Evolutionary conservation across 2,113 vertebrate genomes (phyloP).

Genomic region (Pteropus alecto): DNA sequence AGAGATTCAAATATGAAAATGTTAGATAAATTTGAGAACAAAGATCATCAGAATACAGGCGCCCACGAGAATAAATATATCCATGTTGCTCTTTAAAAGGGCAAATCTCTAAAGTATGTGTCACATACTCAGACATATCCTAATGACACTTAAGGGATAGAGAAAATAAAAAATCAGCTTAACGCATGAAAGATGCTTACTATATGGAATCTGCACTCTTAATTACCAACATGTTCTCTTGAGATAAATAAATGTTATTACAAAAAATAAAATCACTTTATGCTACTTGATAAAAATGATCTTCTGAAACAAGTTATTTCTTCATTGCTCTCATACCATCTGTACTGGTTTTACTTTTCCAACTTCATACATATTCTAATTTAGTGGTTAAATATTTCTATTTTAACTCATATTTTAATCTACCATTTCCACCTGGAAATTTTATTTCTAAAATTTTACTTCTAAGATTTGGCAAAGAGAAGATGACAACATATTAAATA

Average conservation of each 20-base stretch:
- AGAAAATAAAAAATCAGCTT: constrained; percentile 3
- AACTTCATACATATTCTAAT: not conserved
- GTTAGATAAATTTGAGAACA: not conserved
- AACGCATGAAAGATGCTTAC: not conserved
- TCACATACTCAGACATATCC: not conserved
- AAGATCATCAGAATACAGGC: not conserved
- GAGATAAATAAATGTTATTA: not conserved
- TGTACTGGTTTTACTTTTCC: not conserved
- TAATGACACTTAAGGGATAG: not conserved
- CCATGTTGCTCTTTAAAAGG: not conserved
- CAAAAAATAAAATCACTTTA: not conserved
- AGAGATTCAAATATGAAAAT: not conserved
- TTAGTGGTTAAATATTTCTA: not conserved
- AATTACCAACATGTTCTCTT: not conserved
- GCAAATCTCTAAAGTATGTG: not conserved
- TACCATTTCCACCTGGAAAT: not conserved
- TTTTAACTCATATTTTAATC: not conserved
- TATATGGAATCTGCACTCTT: not conserved
- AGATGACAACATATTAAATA: not conserved
- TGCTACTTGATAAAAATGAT: not conserved
- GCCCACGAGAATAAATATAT: not conserved
- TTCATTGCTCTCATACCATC: not conserved
- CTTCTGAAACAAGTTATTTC: not conserved
- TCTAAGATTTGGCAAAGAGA: not conserved
- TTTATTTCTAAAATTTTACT: not conserved